These are phyloP conservation scores for Synergus umbraculus DNA, from an alignment of 2,888 invertebrate genomes.

Conservation along the genomic window DNA sequence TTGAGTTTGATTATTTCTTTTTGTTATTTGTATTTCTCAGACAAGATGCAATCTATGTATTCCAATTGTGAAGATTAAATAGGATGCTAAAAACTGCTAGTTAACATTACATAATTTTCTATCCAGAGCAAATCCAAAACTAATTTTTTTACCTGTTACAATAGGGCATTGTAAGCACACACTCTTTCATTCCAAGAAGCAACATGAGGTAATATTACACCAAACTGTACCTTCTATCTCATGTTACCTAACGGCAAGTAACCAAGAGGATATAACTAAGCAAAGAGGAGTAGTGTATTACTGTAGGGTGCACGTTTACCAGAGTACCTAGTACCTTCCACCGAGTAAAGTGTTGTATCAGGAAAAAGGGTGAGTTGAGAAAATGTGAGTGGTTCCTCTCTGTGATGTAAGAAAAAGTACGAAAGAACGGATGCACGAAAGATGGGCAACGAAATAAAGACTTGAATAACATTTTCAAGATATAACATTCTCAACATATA, in stretches of 20 bases:
- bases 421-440: neutral
- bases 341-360: neutral
- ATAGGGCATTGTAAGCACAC: slow-evolving; percentile 10
- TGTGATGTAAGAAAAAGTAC: slow-evolving; percentile 5
- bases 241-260: slow-evolving; percentile 18
- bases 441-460: slow-evolving; percentile 13
- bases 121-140: neutral
- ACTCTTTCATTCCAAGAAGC: slow-evolving; percentile 6
- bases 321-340: neutral
- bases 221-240: slow-evolving; percentile 20
- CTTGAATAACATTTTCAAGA: neutral
- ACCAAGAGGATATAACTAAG: slow-evolving; percentile 31
- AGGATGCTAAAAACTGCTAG: neutral
- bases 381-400: slow-evolving; percentile 26
- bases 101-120: neutral
- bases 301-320: slow-evolving; percentile 21
- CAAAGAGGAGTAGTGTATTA: slow-evolving; percentile 16
- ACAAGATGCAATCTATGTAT: neutral
- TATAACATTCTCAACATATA: no score
- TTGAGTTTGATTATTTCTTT: neutral
- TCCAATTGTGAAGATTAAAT: neutral
- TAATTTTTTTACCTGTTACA: slow-evolving; percentile 15
- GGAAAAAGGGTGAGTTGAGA: slow-evolving; percentile 3
- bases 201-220: slow-evolving; percentile 31
- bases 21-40: no score